Conservation (phyloP, 2,888 invertebrate species). For the Sinohyriopsis cumingii region DNA sequence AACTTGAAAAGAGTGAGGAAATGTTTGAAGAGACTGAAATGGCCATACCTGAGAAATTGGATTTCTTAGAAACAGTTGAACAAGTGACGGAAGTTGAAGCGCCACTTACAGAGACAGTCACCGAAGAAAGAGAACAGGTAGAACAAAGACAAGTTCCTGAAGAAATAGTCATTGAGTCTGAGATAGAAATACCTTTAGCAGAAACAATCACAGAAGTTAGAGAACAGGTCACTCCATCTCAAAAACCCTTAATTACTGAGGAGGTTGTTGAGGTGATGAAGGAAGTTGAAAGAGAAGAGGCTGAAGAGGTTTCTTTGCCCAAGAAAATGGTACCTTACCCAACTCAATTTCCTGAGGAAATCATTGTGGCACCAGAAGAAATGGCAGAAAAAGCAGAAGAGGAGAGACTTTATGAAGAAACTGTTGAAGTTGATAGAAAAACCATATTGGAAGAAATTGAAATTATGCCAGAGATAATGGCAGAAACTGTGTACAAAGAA, state of each 20-base stretch:
- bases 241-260: constrained; percentile 3
- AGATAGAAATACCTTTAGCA: not conserved
- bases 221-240: not conserved
- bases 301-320: constrained; percentile 1
- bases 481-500: constrained; percentile 4
- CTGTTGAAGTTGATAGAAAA: constrained; percentile 6
- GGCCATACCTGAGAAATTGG: not conserved
- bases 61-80: constrained; percentile 8
- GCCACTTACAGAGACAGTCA: no score
- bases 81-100: constrained; percentile 2
- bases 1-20: no score
- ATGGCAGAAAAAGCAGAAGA: not conserved
- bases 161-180: constrained; percentile 5
- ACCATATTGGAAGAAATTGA: not conserved
- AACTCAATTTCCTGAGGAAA: constrained; percentile 7
- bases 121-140: no score
- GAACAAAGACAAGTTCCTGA: constrained; percentile 1
- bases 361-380: constrained; percentile 2
- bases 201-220: constrained; percentile 3
- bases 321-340: not conserved
- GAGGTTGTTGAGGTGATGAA: constrained; percentile 1
- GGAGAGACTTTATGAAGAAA: constrained; percentile 1
- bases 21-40: no score
- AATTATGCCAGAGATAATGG: constrained; percentile 1
- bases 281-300: constrained; percentile 1